Percentiles rank a stretch among this genome's conserved stretches.
phyloP scores from a whole-genome alignment of 2,113 vertebrate species.

The Motacilla alba region DNA sequence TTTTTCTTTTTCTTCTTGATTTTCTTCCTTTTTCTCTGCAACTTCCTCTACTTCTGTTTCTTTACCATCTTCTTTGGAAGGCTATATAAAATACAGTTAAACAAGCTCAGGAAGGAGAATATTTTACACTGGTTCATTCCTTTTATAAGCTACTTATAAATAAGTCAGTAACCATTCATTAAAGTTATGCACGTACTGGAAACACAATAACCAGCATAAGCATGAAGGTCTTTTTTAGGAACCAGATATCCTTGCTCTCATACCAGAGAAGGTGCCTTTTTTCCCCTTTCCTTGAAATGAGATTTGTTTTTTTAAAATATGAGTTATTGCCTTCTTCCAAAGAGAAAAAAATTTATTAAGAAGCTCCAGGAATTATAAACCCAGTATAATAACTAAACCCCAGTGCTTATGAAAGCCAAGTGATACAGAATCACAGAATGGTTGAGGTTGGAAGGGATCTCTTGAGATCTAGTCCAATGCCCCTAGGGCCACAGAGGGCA shows the following conservation, averaged over 20 bases:
- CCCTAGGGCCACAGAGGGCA: not conserved
- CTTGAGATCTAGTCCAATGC: not conserved
- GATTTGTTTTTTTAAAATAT: not conserved
- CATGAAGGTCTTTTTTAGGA: not conserved
- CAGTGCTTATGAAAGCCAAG: not conserved
- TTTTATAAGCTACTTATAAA: not conserved
- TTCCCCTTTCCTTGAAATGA: not conserved
- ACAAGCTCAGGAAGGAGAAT: not conserved
- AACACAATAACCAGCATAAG: not conserved
- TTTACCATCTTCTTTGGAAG: slow-evolving; percentile 78
- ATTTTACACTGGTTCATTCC: not conserved
- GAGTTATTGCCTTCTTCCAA: not conserved
- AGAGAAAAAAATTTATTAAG: not conserved
- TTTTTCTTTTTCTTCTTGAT: slow-evolving; percentile 58
- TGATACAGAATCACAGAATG: not conserved
- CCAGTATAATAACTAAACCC: not conserved
- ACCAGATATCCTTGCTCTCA: not conserved
- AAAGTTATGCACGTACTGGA: not conserved
- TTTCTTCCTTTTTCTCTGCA: slow-evolving; percentile 65
- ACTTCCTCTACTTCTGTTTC: slow-evolving; percentile 65
- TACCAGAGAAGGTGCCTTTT: not conserved
- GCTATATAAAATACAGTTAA: slow-evolving; percentile 67
- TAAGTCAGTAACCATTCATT: not conserved
- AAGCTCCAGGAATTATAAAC: not conserved
- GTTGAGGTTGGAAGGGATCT: not conserved